Base-by-base conservation (phyloP, 2,888 invertebrate genomes). In the Epinotia ramella region DNA sequence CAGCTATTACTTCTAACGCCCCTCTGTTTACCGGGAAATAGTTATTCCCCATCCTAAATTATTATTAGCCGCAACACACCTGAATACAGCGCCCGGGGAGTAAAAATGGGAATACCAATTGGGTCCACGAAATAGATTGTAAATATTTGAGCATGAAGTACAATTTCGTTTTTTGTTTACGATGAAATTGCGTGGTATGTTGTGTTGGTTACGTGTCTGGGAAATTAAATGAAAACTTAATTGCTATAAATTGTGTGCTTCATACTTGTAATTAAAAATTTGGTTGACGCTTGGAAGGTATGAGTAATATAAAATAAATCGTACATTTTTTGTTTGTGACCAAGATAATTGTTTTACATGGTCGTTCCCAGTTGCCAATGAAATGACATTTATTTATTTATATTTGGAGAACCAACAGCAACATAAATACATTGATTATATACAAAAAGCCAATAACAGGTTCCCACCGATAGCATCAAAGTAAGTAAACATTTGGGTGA, bases 1-100 rank as follows among this genome's bases (percentile, higher is more conserved):
- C 88, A 87, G 88, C 91, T 90, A 93, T 93, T 91, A 92, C 89
- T 90, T 84, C 87, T 85, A 87, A 88, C 90, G 84, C 84, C 91
- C 91, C 87, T 87, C 87, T 90, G 92, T 91, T 92, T 91, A 88
- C 90, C 84, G 80, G 83, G 81, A 88, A 86, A 91, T 92, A 92
- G 91, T 91, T 91, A 89, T 90, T 86, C 85, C 86, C 85, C 82
- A 84, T 84, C 85, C 86, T 88, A 89, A 91, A 90, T 93, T 90
- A 93, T 90, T 89, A 93, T 90, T 89, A 88, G 89, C 88, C 85
- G 78, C 87, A 88, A 86, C 79, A 81, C 84, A 85, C 85, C 85
- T 85, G 85, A 81, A 84, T 84, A 82, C 85, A 80, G 81, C 84
- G 84, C 79, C 79, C 77, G 79, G 87, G 86, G 87, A 86, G 83